Evolutionary conservation across 2,113 vertebrate genomes (phyloP), one percentile per base, ranked within the genome.

Genomic region (Zeus faber): DNA sequence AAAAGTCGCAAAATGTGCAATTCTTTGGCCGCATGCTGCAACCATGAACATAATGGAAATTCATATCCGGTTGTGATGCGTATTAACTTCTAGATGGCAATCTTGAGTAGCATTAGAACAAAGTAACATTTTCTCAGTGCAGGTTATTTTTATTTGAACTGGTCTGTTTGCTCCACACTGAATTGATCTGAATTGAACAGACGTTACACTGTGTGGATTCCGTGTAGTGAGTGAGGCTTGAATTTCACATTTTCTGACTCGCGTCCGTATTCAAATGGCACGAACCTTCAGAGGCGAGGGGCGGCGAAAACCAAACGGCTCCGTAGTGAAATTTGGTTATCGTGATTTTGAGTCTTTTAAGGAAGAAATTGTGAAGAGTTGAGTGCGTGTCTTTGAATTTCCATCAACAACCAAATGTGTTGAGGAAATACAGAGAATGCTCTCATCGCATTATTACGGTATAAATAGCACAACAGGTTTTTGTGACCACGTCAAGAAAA

Each of bases 1-100:
- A 51, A 71, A 72, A 40, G 44, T 72, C 47, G 65, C 49, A 46
- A 43, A 58, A 70, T 68, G 49, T 62, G 54, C 39, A 62, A 8
- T 59, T 65, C 24, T 48, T 56, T 58, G 67, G 70, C 49, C 27
- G 69, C 66, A n/a, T n/a, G n/a, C 25, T 62, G 58, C 70, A 65
- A 69, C 18, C 45, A 72, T 49, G 27, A 46, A 69, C 45, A 45
- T 48, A 45, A 74, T 41, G 50, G 16, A 21, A 10, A 3, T 44
- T 44, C 17, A 44, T 9, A 54, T 41, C 24, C 37, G n/a, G 21
- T 37, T 37, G 33, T 20, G 10, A 26, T 9, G 49, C 56, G 58
- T 54, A 55, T 50, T 59, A 70, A 33, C 16, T 50, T 50, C 3
- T 21, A 50, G 64, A 40, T 60, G 61, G 70, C 46, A 26, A 60